These are phyloP conservation scores for Lingula anatina DNA, from an alignment of 2,888 invertebrate species.

Conservation along the genomic window DNA sequence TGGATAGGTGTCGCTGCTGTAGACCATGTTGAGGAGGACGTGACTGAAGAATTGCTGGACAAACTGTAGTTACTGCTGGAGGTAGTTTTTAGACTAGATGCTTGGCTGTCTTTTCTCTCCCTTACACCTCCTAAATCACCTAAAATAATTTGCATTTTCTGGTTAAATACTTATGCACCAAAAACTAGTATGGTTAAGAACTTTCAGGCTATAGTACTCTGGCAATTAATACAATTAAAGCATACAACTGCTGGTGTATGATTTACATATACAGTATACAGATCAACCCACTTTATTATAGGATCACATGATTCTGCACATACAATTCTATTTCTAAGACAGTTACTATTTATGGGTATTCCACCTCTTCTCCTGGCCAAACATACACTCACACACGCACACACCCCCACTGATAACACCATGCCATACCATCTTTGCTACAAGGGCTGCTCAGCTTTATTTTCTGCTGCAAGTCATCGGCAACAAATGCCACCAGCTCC, in stretches of 20 bases:
- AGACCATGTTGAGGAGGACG: conserved; percentile 26
- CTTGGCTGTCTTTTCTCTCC: conserved; percentile 39
- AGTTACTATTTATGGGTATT: too few species aligned
- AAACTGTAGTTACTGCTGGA: conserved; percentile 27
- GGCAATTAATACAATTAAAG: too few species aligned
- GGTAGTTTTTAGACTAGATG: conserved; percentile 30
- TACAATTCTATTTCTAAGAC: too few species aligned
- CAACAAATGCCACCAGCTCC: conserved; percentile 89
- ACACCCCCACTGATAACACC: not conserved
- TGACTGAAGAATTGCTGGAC: conserved; percentile 33
- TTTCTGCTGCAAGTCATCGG: conserved; percentile 84
- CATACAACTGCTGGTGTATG: too few species aligned
- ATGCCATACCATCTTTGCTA: not conserved
- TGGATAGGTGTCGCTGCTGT: conserved; percentile 38
- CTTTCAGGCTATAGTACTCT: too few species aligned
- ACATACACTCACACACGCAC: not conserved
- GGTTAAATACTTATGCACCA: too few species aligned
- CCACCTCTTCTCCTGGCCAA: conserved; percentile 52
- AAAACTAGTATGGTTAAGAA: too few species aligned
- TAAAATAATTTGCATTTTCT: too few species aligned
- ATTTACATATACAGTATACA: too few species aligned
- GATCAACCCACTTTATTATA: too few species aligned
- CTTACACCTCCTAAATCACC: too few species aligned
- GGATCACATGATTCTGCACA: too few species aligned
- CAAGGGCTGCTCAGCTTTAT: conserved; percentile 66